Evolutionary conservation across 2,113 vertebrate species (phyloP), one percentile per base, ranked within the genome.

Genomic region (Gadus chalcogrammus): DNA sequence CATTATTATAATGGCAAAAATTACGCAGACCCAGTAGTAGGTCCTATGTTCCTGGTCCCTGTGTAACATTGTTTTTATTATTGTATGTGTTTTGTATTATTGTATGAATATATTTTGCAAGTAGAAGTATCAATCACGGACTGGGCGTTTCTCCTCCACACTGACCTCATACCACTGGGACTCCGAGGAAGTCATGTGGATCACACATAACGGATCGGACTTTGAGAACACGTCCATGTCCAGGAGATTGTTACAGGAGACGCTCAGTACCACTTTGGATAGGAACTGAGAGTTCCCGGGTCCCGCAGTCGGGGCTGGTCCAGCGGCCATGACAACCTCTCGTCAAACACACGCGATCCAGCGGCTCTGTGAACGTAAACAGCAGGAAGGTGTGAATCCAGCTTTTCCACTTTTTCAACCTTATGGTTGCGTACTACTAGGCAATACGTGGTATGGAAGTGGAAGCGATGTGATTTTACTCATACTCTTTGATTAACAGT

Each of bases 181-280:
- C 4, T 82, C 89, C 2, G 85, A 80, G 16, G n/a, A 79, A 71
- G 70, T 86, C 76, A 84, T 78, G 3, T 90, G 87, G 67, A 96
- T 83, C 35, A 97, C 92, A 12, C 96, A 97, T 55, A 95, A 83
- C 0, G 95, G 95, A 73, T 99, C 95, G 0, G 95, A 98, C 68
- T 93, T 92, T 16, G 96, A 98, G 69, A 94, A 90, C 1, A 93
- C 13, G 75, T 98, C 95, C 85, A 90, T 92, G 87, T 97, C 95
- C 24, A 97, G 90, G 60, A 98, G 94, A 74, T 91, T 92, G 48
- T 88, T 84, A 85, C 97, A 98, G 56, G n/a, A 93, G 74, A 97
- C 73, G 31, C 92, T 92, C 63, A 97, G 85, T 60, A 94, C 91
- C 80, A 97, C 89, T 67, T 93, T 90, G 71, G 92, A 91, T 84